Evolutionary conservation across 2,888 invertebrate species (phyloP), one percentile per base, ranked within the genome.

Genomic region (Tethea ocularis): DNA sequence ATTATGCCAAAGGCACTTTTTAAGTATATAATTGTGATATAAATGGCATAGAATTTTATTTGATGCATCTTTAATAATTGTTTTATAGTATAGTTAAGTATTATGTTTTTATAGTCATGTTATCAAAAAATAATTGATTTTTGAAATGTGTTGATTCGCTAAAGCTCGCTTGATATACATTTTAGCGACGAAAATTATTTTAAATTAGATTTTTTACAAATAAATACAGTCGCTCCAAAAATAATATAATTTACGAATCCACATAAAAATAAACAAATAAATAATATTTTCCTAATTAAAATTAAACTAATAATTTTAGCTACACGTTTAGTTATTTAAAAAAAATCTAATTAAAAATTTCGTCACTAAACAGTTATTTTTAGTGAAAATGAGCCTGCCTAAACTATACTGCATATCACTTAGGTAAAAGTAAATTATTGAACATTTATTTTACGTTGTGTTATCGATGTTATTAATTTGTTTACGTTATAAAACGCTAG

Each of bases 401-500:
- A 88, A 84, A 84, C 78, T 88, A 83, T 89, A 91, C 90, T 91
- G 91, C 91, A 92, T 92, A 92, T 92, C 91, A 92, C 82, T 87
- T 89, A 89, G 87, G 60, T 62, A 61, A 26, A 63, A 29, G 29
- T 29, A 11, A 29, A 22, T 29, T 53, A 20, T 24, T 54, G 13
- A 22, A 11, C 5, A 33, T 46, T 26, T 10, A 60, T 74, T 69
- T 68, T 71, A 71, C 38, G n/a, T n/a, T n/a, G 15, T 15, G 15
- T 36, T 15, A 36, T 36, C 2, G 7, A n/a, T 38, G 38, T 38
- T 38, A n/a, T 38, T 38, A 62, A 77, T 75, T 61, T 72, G 71
- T 70, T 67, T 64, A 66, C 69, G 71, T 67, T 68, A 72, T 75
- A 59, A 62, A 78, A 78, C 71, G 80, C 82, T 82, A 84, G 79